These are phyloP conservation scores for Pandemis cinnamomeana DNA, from an alignment of 2,888 invertebrate species.

Conservation along the genomic window DNA sequence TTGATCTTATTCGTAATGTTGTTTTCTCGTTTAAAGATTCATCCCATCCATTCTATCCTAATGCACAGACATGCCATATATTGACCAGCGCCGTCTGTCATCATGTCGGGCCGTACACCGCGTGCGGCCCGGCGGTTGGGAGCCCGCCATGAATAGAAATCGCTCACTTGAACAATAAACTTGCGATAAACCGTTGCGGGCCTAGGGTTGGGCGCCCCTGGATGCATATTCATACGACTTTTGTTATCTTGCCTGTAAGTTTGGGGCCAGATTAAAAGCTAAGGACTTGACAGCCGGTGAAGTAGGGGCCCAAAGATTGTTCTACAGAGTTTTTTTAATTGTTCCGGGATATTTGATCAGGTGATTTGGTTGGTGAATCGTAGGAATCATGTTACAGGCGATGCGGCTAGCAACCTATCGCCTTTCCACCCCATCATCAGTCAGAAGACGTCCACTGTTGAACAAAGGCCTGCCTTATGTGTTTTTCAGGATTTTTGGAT, in stretches of 20 bases:
- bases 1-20: too few relatives aligned
- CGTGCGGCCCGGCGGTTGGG: slow-evolving; percentile 44
- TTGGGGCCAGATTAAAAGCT: not conserved
- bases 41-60: not conserved
- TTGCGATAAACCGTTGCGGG: slow-evolving; percentile 49
- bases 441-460: too few relatives aligned
- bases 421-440: too few relatives aligned
- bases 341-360: too few relatives aligned
- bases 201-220: slow-evolving; percentile 20
- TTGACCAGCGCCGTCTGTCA: not conserved
- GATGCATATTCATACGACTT: slow-evolving; percentile 43
- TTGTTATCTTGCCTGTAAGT: not conserved
- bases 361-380: too few relatives aligned
- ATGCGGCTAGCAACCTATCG: too few relatives aligned
- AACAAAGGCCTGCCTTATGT: too few relatives aligned
- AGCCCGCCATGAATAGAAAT: slow-evolving; percentile 78
- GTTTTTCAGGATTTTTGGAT: too few relatives aligned
- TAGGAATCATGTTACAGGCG: too few relatives aligned
- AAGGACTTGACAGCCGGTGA: not conserved
- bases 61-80: not conserved
- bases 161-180: slow-evolving; percentile 69
- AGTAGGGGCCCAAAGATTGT: too few relatives aligned
- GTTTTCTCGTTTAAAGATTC: too few relatives aligned
- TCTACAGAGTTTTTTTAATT: too few relatives aligned
- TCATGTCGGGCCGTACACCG: not conserved